Evolutionary conservation across 2,888 invertebrate species (phyloP), one percentile per base, ranked within the genome.

Genomic region (Anorthoa munda): DNA sequence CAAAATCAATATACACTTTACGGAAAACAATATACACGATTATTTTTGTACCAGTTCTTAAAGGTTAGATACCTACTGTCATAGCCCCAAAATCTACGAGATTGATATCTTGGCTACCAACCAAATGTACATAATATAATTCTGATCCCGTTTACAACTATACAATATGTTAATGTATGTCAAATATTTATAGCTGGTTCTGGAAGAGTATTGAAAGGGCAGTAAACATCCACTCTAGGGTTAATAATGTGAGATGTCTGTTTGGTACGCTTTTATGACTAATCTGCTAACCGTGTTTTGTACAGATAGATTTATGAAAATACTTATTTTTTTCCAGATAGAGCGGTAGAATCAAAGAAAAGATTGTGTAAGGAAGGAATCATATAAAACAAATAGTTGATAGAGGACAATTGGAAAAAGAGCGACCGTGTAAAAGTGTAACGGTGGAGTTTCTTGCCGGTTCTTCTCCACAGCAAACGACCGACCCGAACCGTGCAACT

Each of bases 51-150:
- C 39, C 4, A 13, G 23, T 23, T 66, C 31, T 75, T 66, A 31
- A n/a, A 77, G 3, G 13, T 67, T 2, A 26, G 17, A 1, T 17
- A 2, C 7, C 17, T 56, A 55, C 26, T 68, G 74, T 56, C 59
- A 66, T 63, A 72, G 64, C 23, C 45, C 53, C 31, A 21, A 72
- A 56, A 72, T 23, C 59, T 31, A 46, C 2, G 60, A 75, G 68
- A 81, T 79, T 75, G 75, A 82, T 81, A 67, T 56, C 66, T 79
- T 82, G 82, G 82, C 82, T 15, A 17, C 4, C 18, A 60, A 78
- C 82, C 79, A 81, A 81, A 78, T 78, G 60, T 70, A n/a, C 23
- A 9, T 81, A 72, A 81, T 77, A 59, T 66, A 13, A 71, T 78
- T 75, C 75, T 69, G 68, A 72, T 78, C 70, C n/a, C 59, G 53